Conservation (phyloP, 2,888 invertebrate genomes). For the Drosophila antonietae region DNA sequence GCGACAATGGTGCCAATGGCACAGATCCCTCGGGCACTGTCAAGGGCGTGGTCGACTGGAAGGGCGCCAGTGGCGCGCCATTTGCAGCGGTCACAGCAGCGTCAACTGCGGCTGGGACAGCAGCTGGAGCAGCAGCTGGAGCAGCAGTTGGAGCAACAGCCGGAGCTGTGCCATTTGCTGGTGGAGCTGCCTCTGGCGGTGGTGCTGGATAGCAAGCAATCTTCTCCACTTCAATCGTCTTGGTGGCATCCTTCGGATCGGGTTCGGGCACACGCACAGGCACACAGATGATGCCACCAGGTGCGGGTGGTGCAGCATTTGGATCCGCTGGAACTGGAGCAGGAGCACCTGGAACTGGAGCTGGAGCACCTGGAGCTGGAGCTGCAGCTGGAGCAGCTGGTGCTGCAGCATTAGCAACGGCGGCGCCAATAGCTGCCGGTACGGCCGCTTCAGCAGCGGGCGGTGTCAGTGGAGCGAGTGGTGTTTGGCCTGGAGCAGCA, state of each 20-base stretch:
- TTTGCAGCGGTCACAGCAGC: conserved; percentile 3
- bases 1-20: conserved; percentile 64
- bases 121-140: not conserved
- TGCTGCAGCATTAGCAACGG: conserved; percentile 23
- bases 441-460: conserved; percentile 13
- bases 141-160: not conserved
- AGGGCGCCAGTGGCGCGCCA: conserved; percentile 47
- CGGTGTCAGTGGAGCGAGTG: conserved; percentile 42
- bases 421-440: conserved; percentile 11
- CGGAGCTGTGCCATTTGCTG: conserved; percentile 34
- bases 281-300: conserved; percentile 80
- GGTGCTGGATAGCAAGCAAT: conserved; percentile 83
- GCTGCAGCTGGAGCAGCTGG: not conserved
- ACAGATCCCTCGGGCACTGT: conserved; percentile 73
- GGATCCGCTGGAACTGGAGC: conserved; percentile 33
- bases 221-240: conserved; percentile 81
- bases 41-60: conserved; percentile 55
- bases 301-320: conserved; percentile 28
- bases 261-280: conserved; percentile 82
- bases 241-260: conserved; percentile 81
- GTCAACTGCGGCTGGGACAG: not conserved
- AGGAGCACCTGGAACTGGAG: not conserved
- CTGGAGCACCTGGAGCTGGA: not conserved
- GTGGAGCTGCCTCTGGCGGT: conserved; percentile 59
- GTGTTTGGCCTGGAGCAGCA: conserved; percentile 5